Evolutionary conservation across 1,140 invertebrate genomes (phyloP), one percentile per base, ranked within the genome.

Genomic region (Acromyrmex charruanus): DNA sequence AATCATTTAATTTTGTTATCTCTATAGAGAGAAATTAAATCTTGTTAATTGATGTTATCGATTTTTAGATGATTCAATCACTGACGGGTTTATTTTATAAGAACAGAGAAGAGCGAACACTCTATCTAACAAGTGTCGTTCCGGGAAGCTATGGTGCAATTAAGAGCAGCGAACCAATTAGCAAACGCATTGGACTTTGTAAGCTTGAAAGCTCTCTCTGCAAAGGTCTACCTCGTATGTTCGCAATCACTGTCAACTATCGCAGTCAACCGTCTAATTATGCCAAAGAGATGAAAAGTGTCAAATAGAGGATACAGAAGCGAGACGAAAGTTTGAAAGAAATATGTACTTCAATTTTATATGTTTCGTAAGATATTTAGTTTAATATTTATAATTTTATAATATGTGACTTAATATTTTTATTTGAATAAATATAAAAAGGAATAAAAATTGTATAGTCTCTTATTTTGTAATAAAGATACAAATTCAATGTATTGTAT

Each of bases 221-320:
- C 66, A 89, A 88, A 86, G 87, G 87, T 86, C 74, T 88, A 25
- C 61, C 10, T 84, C 53, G n/a, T 89, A 69, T 84, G 77, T 86
- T 87, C 88, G 68, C 77, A 80, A 86, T 74, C 31, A 85, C 25
- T 7, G n/a, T 51, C 66, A 25, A 44, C 31, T 31, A 75, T 61
- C 39, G 35, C 58, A 74, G 55, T 75, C 80, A 75, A 75, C 69
- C 25, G 69, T 84, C 69, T 75, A 84, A 84, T 84, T 75, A 84
- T 51, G 25, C 10, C 69, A 18, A 21, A 49, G 39, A 75, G 39
- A 59, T 69, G 63, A 59, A 72, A 61, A 61, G 68, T 18, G 12
- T 3, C n/a, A 72, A 72, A 82, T 53, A 82, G 53, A 3, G 55
- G 44, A 21, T 79, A 25, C 6, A 58, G 28, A 25, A 25, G 14